Conservation (phyloP, 2,113 vertebrate genomes). For the Odontesthes bonariensis region DNA sequence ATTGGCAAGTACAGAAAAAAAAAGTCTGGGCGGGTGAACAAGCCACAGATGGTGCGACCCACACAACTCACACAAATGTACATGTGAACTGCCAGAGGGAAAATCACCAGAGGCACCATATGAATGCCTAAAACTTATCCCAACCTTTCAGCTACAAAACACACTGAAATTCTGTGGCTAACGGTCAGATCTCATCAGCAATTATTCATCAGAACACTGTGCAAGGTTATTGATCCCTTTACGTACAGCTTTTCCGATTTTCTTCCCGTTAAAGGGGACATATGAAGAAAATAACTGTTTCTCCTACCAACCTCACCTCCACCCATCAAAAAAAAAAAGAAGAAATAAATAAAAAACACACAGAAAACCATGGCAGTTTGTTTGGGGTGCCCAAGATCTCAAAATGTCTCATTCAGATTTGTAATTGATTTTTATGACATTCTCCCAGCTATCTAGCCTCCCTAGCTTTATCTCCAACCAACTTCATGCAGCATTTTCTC, state of each 20-base stretch:
- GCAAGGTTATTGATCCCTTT: too few species aligned
- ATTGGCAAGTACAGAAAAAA: slow-evolving; percentile 50
- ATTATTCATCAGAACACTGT: background rate
- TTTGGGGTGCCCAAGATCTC: too few species aligned
- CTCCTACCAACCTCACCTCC: too few species aligned
- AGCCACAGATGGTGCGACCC: slow-evolving; percentile 71
- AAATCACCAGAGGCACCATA: slow-evolving; percentile 57
- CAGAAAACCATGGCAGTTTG: too few species aligned
- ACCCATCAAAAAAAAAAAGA: too few species aligned
- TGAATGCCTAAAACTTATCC: slow-evolving; percentile 58
- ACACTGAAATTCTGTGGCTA: background rate
- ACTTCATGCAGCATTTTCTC: too few species aligned
- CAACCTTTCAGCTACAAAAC: slow-evolving; percentile 36
- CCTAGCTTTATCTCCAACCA: too few species aligned
- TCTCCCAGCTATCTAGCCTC: too few species aligned
- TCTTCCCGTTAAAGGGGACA: background rate
- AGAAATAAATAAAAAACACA: too few species aligned
- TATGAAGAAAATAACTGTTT: too few species aligned
- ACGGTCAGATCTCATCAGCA: background rate
- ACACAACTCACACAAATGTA: slow-evolving; percentile 41
- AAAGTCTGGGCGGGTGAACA: slow-evolving; percentile 66
- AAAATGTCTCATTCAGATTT: too few species aligned
- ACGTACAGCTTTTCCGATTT: background rate
- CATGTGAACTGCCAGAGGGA: slow-evolving; percentile 61
- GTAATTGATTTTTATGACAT: too few species aligned